These are phyloP conservation scores for Oxyura jamaicensis DNA, from an alignment of 2,113 vertebrate genomes.

Conservation along the genomic window DNA sequence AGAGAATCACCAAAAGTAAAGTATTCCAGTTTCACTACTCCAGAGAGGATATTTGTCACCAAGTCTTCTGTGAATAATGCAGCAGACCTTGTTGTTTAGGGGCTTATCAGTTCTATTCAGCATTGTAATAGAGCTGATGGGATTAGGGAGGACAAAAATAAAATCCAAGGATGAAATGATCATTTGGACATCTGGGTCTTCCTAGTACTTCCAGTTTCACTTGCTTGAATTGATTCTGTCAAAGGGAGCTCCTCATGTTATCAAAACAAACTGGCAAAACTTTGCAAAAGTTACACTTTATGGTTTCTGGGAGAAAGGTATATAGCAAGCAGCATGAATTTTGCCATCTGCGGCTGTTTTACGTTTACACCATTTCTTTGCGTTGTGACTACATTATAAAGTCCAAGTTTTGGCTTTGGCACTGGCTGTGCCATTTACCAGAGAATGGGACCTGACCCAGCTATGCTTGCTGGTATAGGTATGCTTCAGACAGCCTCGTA, in stretches of 20 bases:
- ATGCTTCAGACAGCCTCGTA: not conserved
- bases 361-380: not conserved
- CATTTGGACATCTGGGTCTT: not conserved
- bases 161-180: not conserved
- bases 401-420: not conserved
- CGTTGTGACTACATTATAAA: not conserved
- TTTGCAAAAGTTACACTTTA: not conserved
- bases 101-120: not conserved
- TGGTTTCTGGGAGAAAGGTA: not conserved
- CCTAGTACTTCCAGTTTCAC: not conserved
- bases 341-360: not conserved
- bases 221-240: not conserved
- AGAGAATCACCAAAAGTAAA: not conserved
- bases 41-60: not conserved
- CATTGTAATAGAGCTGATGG: not conserved
- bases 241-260: not conserved
- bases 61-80: not conserved
- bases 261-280: not conserved
- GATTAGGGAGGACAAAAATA: not conserved
- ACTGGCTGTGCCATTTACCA: not conserved
- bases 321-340: not conserved
- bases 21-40: not conserved
- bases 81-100: not conserved
- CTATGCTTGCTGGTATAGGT: not conserved
- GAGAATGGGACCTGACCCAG: not conserved